Conservation (phyloP, 2,888 invertebrate species). For the Camponotus fellah region DNA sequence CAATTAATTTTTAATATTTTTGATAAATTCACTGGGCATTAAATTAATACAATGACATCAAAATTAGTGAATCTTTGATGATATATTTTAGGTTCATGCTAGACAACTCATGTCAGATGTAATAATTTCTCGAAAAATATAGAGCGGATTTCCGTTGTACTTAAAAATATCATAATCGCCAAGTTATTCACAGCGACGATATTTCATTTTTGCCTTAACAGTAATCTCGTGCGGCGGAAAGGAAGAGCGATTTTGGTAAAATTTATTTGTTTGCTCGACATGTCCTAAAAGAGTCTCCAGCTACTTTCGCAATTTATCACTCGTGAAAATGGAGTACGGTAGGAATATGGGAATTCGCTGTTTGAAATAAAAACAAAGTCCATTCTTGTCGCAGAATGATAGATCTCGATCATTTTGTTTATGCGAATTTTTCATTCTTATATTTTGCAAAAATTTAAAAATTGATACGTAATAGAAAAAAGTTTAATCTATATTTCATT, state of each 20-base stretch:
- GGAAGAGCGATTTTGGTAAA: conserved; percentile 18
- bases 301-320: conserved; percentile 29
- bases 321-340: conserved; percentile 2
- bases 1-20: conserved; percentile 4
- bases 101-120: neutral
- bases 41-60: conserved; percentile 11
- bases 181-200: conserved; percentile 24
- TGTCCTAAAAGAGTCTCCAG: conserved; percentile 20
- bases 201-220: conserved; percentile 26
- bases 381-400: neutral
- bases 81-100: neutral
- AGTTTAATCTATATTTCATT: neutral
- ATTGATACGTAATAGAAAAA: conserved; percentile 1
- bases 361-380: conserved; percentile 25
- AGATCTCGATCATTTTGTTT: conserved; percentile 6
- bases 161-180: neutral
- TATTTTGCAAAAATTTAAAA: neutral
- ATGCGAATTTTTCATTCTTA: neutral
- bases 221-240: conserved; percentile 13
- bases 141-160: conserved; percentile 9
- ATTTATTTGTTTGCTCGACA: conserved; percentile 48
- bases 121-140: conserved; percentile 3
- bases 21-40: neutral
- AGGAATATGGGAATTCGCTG: conserved; percentile 22
- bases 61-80: neutral